phyloP scores from a whole-genome alignment of 2,888 invertebrate species.

The Ethmia dodecea region DNA sequence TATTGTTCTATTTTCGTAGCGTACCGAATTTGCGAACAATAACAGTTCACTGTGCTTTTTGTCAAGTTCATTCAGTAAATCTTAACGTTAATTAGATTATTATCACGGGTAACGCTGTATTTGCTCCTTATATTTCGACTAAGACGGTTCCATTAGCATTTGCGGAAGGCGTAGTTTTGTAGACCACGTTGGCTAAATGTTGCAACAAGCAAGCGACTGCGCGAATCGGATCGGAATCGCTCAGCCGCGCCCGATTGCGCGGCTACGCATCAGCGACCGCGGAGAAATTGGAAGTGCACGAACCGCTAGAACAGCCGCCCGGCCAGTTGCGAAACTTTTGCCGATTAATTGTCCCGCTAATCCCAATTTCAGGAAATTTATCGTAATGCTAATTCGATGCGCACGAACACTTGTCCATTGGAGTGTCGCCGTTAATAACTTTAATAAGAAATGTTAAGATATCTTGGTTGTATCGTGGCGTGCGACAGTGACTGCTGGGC shows the following conservation, averaged over 20 bases:
- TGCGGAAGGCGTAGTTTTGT: conserved; percentile 54
- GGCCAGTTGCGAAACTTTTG: conserved; percentile 62
- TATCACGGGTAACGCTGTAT: too few species aligned
- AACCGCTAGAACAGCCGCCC: conserved; percentile 52
- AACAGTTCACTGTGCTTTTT: too few species aligned
- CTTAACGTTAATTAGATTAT: too few species aligned
- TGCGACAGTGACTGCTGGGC: conserved; percentile 10
- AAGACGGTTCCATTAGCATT: conserved; percentile 37
- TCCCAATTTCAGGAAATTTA: conserved; percentile 43
- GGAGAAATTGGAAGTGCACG: conserved; percentile 70
- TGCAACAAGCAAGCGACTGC: conserved; percentile 51
- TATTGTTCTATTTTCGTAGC: conserved; percentile 38
- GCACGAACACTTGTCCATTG: conserved; percentile 34
- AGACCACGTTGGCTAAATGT: conserved; percentile 47
- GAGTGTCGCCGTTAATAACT: conserved; percentile 32
- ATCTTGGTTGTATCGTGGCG: conserved; percentile 23
- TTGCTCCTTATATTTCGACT: too few species aligned
- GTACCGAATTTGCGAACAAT: conserved; percentile 5
- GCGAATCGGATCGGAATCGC: conserved; percentile 68
- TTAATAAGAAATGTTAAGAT: conserved; percentile 39
- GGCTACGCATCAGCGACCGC: conserved; percentile 59
- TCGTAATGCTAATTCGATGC: conserved; percentile 46
- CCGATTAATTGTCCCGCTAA: conserved; percentile 49
- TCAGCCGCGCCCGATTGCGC: conserved; percentile 71
- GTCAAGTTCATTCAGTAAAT: too few species aligned